These are phyloP conservation scores for Lapara coniferarum DNA, from an alignment of 2,888 invertebrate genomes.

Conservation along the genomic window DNA sequence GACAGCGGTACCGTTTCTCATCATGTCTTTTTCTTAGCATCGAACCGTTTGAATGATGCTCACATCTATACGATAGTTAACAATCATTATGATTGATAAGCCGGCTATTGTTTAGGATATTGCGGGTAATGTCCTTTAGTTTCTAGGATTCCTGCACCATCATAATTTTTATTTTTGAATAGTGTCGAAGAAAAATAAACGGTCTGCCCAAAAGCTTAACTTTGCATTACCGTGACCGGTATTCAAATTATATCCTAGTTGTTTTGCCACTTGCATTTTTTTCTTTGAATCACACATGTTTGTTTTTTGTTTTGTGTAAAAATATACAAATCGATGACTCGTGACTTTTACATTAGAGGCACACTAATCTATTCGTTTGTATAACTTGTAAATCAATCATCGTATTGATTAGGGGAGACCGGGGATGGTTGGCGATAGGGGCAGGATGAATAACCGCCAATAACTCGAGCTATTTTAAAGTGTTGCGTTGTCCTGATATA, in stretches of 20 bases:
- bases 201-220: background rate
- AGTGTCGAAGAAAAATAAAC: background rate
- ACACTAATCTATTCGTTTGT: conserved; percentile 7
- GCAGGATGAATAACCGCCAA: too few relatives aligned
- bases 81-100: background rate
- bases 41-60: conserved; percentile 2
- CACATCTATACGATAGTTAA: background rate
- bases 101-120: too few relatives aligned
- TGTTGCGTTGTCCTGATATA: too few relatives aligned
- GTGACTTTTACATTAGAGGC: conserved; percentile 13
- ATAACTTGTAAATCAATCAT: conserved; percentile 1
- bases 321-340: background rate
- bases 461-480: too few relatives aligned
- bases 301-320: background rate
- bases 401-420: background rate
- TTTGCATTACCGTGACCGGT: background rate
- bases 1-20: conserved; percentile 4
- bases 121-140: too few relatives aligned
- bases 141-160: too few relatives aligned
- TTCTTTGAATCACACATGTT: background rate
- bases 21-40: conserved; percentile 6
- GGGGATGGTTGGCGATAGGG: too few relatives aligned
- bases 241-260: background rate
- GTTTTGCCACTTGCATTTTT: background rate
- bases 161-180: too few relatives aligned